These are phyloP conservation scores for Nannoperca australis DNA, from an alignment of 2,797 vertebrate species.

Conservation along the genomic window DNA sequence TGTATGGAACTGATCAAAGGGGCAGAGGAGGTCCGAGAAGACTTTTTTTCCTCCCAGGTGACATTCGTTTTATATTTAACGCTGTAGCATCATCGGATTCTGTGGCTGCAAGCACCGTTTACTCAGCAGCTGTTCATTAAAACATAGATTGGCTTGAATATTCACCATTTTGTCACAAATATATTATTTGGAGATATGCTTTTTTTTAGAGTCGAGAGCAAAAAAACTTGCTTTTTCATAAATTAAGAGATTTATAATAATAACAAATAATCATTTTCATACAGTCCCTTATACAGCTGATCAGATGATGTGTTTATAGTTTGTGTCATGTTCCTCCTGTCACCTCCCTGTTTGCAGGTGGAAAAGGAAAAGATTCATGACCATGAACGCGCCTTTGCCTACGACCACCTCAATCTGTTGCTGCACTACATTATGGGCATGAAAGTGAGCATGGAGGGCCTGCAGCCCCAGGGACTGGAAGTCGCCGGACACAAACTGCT, in stretches of 20 bases:
- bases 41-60: background rate
- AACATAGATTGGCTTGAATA: background rate
- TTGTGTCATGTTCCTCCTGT: constrained; percentile 5
- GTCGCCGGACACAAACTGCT: constrained; percentile 87
- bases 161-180: background rate
- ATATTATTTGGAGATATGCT: background rate
- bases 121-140: background rate
- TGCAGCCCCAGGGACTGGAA: constrained; percentile 88
- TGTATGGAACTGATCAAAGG: no score
- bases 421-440: constrained; percentile 91
- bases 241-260: background rate
- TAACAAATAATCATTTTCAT: background rate
- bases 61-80: background rate
- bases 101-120: background rate
- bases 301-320: background rate
- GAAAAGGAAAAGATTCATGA: constrained; percentile 92
- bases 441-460: constrained; percentile 89
- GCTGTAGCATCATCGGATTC: background rate
- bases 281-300: background rate
- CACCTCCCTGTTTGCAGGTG: constrained; percentile 82
- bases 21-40: background rate
- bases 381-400: constrained; percentile 89
- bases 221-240: background rate
- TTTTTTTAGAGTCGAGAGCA: background rate
- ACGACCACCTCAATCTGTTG: constrained; percentile 93